Evolutionary conservation across 2,888 invertebrate species (phyloP), one percentile per base, ranked within the genome.

Genomic region (Ormyrus nitidulus): DNA sequence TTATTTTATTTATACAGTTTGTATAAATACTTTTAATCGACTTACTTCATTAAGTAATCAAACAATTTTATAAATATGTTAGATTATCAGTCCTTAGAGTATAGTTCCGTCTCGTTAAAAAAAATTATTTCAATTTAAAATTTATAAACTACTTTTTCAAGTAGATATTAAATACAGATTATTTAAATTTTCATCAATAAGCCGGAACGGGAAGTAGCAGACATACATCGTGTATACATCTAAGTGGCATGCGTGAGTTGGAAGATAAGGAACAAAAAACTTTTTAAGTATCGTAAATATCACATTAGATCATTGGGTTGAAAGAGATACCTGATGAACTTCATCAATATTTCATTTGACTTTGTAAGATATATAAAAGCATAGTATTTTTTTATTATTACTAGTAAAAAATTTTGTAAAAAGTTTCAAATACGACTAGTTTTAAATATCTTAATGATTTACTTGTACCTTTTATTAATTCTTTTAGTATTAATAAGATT

Each of bases 21-120:
- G 76, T 79, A 70, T 75, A 71, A 79, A 81, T 79, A 77, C 77
- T 79, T 83, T 84, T 78, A 84, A 83, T 84, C 74, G 85, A 83
- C 84, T 85, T 84, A 85, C 77, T 77, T 77, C 66, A 81, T 83
- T 85, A 85, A 83, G 75, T 85, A 84, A 85, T 85, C 72, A 84
- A 84, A 83, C 76, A 69, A 79, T 78, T 81, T 80, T 86, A 85
- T 83, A 85, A 83, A 85, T 85, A 84, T 78, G 83, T 85, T 81
- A 81, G 82, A 81, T 82, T 80, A 83, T 86, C 86, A 87, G 86
- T 87, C 84, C 82, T 83, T 81, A 83, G 78, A 84, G 13, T 65
- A 62, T 6, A 73, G 69, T 65, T 79, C 65, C 65, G 58, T 53
- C 59, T 81, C 69, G 48, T 65, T 79, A 72, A 73, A 66, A 76